phyloP scores from a whole-genome alignment of 2,113 vertebrate species.

The Arvicanthis niloticus region DNA sequence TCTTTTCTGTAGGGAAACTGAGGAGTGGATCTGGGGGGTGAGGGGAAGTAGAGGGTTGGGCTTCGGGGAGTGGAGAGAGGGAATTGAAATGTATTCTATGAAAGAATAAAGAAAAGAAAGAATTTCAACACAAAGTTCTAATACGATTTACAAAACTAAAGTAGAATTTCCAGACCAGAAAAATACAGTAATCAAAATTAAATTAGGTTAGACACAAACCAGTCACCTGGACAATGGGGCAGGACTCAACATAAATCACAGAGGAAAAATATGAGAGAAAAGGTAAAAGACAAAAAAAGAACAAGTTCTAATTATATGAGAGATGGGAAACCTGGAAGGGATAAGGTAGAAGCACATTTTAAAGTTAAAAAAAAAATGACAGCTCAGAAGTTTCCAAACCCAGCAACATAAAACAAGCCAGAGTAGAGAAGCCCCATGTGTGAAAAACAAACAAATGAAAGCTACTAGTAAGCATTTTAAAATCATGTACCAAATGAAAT shows the following conservation, averaged over 20 bases:
- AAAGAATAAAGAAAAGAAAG: not conserved
- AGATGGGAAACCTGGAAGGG: not conserved
- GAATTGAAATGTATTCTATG: not conserved
- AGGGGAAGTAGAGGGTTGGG: not conserved
- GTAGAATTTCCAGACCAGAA: slow-evolving; percentile 32
- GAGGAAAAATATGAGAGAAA: slow-evolving; percentile 1
- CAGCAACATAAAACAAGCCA: not conserved
- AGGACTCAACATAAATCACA: not conserved
- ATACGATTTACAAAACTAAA: slow-evolving; percentile 16
- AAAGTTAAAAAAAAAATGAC: not conserved
- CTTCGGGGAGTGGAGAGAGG: not conserved
- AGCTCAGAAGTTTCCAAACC: not conserved
- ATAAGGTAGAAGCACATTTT: not conserved
- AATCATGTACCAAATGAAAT: not conserved
- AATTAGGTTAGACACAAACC: slow-evolving; percentile 16
- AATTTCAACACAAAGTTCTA: slow-evolving; percentile 9
- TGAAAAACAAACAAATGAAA: not conserved
- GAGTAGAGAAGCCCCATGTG: not conserved
- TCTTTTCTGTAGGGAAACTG: not conserved
- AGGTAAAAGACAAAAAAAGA: slow-evolving; percentile 23
- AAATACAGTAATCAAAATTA: slow-evolving; percentile 42
- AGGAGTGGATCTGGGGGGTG: not conserved
- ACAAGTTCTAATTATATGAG: not conserved
- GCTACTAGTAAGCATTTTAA: not conserved
- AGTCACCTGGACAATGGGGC: not conserved